A percentile compares a stretch with the other conserved stretches of the same genome.
Conservation (phyloP, 37 sponge, comb jelly and placozoan genomes). For the Hormiphora californensis region DNA sequence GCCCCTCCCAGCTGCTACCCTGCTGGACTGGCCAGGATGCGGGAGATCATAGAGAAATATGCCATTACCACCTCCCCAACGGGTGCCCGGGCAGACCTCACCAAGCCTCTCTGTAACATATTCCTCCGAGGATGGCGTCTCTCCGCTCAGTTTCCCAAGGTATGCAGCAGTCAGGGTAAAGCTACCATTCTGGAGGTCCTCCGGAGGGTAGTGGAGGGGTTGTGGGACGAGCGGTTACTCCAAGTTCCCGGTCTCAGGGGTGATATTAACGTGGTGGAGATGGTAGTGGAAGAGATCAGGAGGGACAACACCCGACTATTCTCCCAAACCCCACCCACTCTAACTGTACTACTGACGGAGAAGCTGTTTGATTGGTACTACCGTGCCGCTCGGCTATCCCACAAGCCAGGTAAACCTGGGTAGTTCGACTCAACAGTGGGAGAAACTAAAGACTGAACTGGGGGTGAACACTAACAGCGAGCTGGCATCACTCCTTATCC, state of each 20-base stretch:
- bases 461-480: slow-evolving; percentile 27
- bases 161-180: background rate
- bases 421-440: background rate
- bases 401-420: background rate
- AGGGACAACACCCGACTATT: slow-evolving; percentile 11
- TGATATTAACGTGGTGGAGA: background rate
- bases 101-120: background rate
- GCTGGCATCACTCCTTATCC: slow-evolving; percentile 17
- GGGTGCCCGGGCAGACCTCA: no score
- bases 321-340: slow-evolving; percentile 29
- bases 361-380: background rate
- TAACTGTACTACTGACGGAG: background rate
- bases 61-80: no score
- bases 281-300: background rate
- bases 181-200: background rate
- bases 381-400: background rate
- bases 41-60: no score
- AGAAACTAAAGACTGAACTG: slow-evolving; percentile 11
- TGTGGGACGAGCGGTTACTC: background rate
- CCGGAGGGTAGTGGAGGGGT: background rate
- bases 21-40: no score
- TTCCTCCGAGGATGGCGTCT: slow-evolving; percentile 34
- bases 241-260: background rate
- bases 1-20: no score
- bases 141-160: slow-evolving; percentile 1